A percentile compares a stretch with the other conserved stretches of the same genome.
Evolutionary conservation across 2,888 invertebrate genomes (phyloP).

Genomic region (Ligdia adustata): DNA sequence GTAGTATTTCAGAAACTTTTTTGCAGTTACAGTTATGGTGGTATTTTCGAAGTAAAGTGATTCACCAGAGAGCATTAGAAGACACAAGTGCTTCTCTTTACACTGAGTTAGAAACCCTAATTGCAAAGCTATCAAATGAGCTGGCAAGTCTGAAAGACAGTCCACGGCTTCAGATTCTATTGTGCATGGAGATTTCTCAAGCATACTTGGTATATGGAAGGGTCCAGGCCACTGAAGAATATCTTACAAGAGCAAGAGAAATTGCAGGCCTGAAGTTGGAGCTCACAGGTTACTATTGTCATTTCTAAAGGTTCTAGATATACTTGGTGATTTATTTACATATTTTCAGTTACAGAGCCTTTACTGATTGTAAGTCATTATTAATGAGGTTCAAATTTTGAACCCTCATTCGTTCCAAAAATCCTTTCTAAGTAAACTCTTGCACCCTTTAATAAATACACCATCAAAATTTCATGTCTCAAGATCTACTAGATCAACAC

Average conservation of each 20-base stretch:
- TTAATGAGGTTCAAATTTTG: too few relatives aligned
- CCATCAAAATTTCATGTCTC: too few relatives aligned
- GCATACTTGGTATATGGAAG: slow-evolving; percentile 90
- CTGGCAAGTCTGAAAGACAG: slow-evolving; percentile 54
- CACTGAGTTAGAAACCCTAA: slow-evolving; percentile 80
- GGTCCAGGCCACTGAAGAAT: slow-evolving; percentile 87
- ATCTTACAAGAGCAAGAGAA: slow-evolving; percentile 86
- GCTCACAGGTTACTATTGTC: slow-evolving; percentile 84
- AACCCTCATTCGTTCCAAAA: too few relatives aligned
- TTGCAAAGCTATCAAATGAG: slow-evolving; percentile 71
- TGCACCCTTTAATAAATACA: too few relatives aligned
- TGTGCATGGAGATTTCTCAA: slow-evolving; percentile 84
- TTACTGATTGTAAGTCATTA: too few relatives aligned
- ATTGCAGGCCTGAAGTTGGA: slow-evolving; percentile 87
- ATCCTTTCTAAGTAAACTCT: too few relatives aligned
- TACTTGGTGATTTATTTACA: too few relatives aligned
- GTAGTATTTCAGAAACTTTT: too few relatives aligned
- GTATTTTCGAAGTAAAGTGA: slow-evolving; percentile 88
- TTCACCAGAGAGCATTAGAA: slow-evolving; percentile 91
- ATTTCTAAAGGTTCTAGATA: too few relatives aligned
- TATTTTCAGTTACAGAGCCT: too few relatives aligned
- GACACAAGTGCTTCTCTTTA: slow-evolving; percentile 89
- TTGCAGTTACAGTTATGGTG: slow-evolving; percentile 85
- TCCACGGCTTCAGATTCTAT: slow-evolving; percentile 65
- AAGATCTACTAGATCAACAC: too few relatives aligned